Conservation (phyloP, 2,797 vertebrate genomes). For the Cygnus olor region DNA sequence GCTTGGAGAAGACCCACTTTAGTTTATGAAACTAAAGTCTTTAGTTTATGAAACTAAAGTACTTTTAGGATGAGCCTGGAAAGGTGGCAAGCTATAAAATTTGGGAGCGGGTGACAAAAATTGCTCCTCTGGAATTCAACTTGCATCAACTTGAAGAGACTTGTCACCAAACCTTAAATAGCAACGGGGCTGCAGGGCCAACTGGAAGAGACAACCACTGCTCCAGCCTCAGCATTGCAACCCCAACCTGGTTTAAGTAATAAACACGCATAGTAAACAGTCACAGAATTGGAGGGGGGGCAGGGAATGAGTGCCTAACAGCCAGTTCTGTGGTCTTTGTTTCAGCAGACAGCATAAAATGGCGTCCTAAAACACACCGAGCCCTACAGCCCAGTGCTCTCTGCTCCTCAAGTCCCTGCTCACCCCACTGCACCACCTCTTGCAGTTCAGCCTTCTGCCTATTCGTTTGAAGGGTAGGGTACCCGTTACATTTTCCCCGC, state of each 20-base stretch:
- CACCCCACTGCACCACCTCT: neutral
- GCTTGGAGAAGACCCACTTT: neutral
- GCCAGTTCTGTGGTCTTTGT: neutral
- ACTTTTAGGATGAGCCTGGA: neutral
- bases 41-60: neutral
- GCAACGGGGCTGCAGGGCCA: neutral
- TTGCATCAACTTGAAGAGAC: neutral
- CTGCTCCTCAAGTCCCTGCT: neutral
- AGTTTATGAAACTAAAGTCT: neutral
- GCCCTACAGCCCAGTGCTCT: neutral
- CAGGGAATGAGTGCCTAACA: accelerated
- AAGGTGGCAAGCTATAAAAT: neutral
- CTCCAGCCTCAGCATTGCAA: neutral
- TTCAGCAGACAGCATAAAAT: neutral
- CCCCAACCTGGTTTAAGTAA: neutral
- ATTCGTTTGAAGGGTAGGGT: neutral
- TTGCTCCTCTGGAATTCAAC: neutral
- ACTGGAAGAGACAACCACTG: neutral
- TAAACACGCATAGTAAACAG: neutral
- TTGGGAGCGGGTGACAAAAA: neutral
- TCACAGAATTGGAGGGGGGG: neutral
- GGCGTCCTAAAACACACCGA: neutral
- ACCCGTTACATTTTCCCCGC: neutral
- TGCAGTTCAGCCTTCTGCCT: neutral
- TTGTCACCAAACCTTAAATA: neutral